Percentiles rank a stretch among this genome's conserved stretches.
Evolutionary conservation across 53 echinoderm and acorn worm genomes (phyloP).

Genomic region (Henricia sp.): DNA sequence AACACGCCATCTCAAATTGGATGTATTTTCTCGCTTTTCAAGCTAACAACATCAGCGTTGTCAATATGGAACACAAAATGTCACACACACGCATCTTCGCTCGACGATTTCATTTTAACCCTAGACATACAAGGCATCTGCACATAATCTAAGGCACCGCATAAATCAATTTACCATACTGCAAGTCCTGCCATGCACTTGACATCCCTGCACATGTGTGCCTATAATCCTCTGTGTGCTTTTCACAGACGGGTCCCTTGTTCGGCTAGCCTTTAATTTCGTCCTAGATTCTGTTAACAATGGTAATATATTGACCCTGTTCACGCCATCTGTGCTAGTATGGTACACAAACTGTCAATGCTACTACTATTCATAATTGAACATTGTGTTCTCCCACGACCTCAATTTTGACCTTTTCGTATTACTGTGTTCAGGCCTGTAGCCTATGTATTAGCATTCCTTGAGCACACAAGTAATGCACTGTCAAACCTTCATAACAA

Average conservation of each 20-base stretch:
- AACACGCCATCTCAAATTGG: too few species aligned
- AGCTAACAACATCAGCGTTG: too few species aligned
- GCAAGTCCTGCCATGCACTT: neutral
- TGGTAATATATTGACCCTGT: slow-evolving; percentile 22
- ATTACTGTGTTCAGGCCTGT: too few species aligned
- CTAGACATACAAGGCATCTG: too few species aligned
- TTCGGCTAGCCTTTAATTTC: neutral
- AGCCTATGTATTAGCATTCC: too few species aligned
- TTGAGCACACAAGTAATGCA: too few species aligned
- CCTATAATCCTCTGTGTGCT: neutral
- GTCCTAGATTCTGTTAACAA: slow-evolving; percentile 4
- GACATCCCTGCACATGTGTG: neutral
- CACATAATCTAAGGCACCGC: neutral
- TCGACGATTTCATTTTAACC: too few species aligned
- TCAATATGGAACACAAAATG: too few species aligned
- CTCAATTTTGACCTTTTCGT: neutral
- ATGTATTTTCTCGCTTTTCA: too few species aligned
- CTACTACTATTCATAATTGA: slow-evolving; percentile 7
- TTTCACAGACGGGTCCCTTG: neutral
- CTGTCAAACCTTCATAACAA: too few species aligned
- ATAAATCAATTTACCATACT: slow-evolving; percentile 14
- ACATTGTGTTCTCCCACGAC: neutral
- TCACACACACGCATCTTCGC: too few species aligned
- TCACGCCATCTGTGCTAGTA: slow-evolving; percentile 31
- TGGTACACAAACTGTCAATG: neutral